A percentile compares a stretch with the other conserved stretches of the same genome.
These are phyloP conservation scores for Etheostoma spectabile DNA, from an alignment of 2,113 vertebrate genomes.

Conservation along the genomic window DNA sequence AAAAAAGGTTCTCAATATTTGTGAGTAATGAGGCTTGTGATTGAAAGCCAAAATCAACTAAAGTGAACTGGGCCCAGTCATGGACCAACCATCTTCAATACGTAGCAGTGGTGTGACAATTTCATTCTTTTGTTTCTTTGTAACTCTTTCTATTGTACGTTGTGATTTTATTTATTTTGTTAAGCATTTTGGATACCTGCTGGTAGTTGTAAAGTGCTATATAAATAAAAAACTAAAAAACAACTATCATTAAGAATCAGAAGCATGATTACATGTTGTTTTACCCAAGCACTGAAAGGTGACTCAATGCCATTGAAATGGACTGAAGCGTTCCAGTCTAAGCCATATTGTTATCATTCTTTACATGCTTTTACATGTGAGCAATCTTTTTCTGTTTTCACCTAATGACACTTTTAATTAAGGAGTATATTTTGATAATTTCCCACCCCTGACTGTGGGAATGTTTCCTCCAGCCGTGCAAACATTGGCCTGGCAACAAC, in stretches of 20 bases:
- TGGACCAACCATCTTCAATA: neutral
- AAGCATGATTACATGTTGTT: neutral
- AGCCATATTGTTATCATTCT: neutral
- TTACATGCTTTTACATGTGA: neutral
- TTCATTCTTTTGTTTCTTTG: too few species aligned
- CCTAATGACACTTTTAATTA: neutral
- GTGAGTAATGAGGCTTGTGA: neutral
- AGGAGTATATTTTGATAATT: neutral
- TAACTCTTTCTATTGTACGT: too few species aligned
- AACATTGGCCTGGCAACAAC: neutral
- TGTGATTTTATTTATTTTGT: too few species aligned
- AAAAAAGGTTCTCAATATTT: neutral
- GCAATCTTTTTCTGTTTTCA: neutral
- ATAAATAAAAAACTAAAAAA: too few species aligned
- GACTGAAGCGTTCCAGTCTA: neutral
- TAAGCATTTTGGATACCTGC: too few species aligned
- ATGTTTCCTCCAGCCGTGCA: neutral
- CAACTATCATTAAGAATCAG: too few species aligned
- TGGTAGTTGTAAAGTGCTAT: too few species aligned
- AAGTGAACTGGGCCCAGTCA: neutral
- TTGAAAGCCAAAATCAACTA: neutral
- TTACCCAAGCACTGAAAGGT: neutral
- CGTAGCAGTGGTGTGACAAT: too few species aligned
- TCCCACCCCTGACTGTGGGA: neutral
- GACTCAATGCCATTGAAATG: neutral